Conservation (phyloP, 2,113 vertebrate genomes). For the Calonectris borealis region DNA sequence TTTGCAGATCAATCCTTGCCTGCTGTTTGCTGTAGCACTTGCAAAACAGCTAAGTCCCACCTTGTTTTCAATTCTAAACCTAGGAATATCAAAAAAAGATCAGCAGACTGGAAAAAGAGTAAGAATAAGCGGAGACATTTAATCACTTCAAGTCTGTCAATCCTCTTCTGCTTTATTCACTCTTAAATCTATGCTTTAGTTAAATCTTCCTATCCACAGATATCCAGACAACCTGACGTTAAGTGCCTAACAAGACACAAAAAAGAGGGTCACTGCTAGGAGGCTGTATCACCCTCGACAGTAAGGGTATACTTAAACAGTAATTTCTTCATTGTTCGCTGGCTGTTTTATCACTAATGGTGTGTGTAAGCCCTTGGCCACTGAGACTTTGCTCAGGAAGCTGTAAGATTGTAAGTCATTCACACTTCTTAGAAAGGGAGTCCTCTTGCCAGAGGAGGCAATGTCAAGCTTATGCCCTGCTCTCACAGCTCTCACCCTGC, state of each 20-base stretch:
- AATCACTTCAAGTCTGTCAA: background rate
- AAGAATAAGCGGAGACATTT: background rate
- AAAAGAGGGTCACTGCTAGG: background rate
- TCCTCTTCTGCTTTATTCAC: background rate
- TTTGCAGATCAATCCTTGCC: background rate
- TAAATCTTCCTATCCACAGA: background rate
- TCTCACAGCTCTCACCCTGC: background rate
- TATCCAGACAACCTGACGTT: background rate
- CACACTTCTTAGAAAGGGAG: background rate
- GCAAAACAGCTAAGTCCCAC: background rate
- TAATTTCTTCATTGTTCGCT: background rate
- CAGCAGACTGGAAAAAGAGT: background rate
- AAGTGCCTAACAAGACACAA: background rate
- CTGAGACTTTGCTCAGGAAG: background rate
- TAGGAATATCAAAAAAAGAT: background rate
- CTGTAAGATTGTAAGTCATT: background rate
- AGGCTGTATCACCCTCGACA: rapidly evolving
- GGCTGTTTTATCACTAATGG: background rate
- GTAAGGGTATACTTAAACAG: background rate
- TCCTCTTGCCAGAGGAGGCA: background rate
- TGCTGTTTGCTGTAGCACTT: background rate
- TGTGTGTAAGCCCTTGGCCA: background rate
- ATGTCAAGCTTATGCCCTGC: background rate
- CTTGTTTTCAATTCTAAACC: background rate
- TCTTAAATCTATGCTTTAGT: background rate